A percentile compares a stretch with the other conserved stretches of the same genome.
Evolutionary conservation across 1,140 invertebrate species (phyloP).

Genomic region (Laupala kohalensis): DNA sequence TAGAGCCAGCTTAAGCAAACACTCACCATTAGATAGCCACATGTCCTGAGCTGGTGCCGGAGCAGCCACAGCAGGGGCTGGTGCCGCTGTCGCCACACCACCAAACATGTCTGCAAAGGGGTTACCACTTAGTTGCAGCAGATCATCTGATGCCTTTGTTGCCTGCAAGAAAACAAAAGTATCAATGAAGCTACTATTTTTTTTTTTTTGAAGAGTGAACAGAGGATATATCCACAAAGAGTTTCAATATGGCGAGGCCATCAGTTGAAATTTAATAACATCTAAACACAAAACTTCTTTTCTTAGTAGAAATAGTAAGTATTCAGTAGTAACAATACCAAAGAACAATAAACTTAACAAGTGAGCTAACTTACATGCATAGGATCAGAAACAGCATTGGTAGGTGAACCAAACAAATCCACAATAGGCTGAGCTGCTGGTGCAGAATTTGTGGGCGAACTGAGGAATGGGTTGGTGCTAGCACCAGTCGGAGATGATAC

Average conservation of each 20-base stretch:
- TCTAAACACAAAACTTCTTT: no score
- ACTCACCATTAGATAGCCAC: constrained; percentile 52
- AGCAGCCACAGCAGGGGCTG: constrained; percentile 25
- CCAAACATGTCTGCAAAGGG: constrained; percentile 80
- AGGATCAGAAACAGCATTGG: constrained; percentile 27
- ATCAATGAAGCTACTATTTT: background rate
- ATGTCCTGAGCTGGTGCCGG: constrained; percentile 30
- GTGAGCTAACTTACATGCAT: background rate
- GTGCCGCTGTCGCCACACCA: constrained; percentile 31
- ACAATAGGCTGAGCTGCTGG: constrained; percentile 40
- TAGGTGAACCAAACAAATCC: constrained; percentile 56
- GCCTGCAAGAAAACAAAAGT: constrained; percentile 9
- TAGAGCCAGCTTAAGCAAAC: no score
- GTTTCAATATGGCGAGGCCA: no score
- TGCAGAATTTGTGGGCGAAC: constrained; percentile 29
- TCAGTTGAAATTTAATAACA: no score
- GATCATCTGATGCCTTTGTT: constrained; percentile 71
- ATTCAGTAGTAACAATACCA: no score
- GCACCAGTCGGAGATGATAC: constrained; percentile 54
- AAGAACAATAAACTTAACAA: no score
- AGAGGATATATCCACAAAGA: background rate
- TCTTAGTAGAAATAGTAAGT: no score
- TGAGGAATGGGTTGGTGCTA: constrained; percentile 78
- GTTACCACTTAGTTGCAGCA: constrained; percentile 68
- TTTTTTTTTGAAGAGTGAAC: background rate